Percentiles rank a stretch among this genome's conserved stretches.
Conservation (phyloP, 2,797 vertebrate genomes). For the Pipistrellus pipistrellus region DNA sequence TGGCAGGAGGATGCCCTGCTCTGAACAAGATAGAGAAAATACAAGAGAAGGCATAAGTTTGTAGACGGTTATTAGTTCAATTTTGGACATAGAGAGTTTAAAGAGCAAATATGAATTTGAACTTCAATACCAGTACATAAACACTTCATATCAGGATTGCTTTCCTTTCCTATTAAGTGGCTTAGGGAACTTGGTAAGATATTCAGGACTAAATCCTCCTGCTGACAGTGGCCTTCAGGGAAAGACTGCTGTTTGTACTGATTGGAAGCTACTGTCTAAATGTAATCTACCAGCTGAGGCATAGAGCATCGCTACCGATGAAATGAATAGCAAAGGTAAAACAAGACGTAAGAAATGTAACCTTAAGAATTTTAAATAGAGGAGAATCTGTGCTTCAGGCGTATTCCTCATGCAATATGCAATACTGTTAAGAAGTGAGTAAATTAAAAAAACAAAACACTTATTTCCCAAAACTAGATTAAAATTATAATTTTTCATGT, state of each 20-base stretch:
- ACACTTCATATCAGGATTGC: neutral
- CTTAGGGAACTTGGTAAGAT: constrained; percentile 47
- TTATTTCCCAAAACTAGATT: constrained; percentile 78
- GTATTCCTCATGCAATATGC: constrained; percentile 69
- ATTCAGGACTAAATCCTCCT: constrained; percentile 54
- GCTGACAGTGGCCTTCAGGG: constrained; percentile 39
- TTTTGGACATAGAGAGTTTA: constrained; percentile 46
- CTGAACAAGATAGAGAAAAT: constrained; percentile 22
- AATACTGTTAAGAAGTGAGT: constrained; percentile 60
- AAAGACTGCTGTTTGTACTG: constrained; percentile 75
- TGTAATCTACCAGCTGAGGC: constrained; percentile 72
- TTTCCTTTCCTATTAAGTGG: constrained; percentile 73
- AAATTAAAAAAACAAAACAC: constrained; percentile 46
- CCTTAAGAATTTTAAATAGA: constrained; percentile 83
- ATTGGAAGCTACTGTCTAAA: constrained; percentile 78
- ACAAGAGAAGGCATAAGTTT: constrained; percentile 21
- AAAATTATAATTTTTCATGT: constrained; percentile 80
- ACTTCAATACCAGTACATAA: constrained; percentile 52
- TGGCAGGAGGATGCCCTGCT: neutral
- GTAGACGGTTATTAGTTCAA: constrained; percentile 49
- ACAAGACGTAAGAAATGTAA: constrained; percentile 70
- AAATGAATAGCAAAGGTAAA: constrained; percentile 82
- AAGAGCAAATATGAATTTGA: constrained; percentile 65
- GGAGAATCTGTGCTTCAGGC: constrained; percentile 74
- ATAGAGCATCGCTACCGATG: constrained; percentile 74